Evolutionary conservation across 2,113 vertebrate species (phyloP).

Genomic region (Galemys pyrenaicus): DNA sequence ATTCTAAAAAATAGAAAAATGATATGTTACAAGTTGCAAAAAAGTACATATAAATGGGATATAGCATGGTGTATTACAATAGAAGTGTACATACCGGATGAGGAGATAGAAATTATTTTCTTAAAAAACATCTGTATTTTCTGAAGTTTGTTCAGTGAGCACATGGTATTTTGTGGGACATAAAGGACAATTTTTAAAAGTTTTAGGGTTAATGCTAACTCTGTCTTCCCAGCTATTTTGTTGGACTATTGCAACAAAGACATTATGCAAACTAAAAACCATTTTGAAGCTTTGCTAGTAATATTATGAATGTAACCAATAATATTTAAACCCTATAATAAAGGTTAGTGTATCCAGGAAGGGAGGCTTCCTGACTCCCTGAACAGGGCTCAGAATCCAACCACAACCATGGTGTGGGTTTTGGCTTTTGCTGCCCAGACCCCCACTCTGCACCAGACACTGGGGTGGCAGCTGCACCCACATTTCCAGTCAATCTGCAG

Average conservation of each 20-base stretch:
- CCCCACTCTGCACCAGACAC: fast-evolving
- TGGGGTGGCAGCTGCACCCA: fast-evolving
- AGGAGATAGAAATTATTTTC: background rate
- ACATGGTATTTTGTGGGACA: background rate
- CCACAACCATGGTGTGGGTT: background rate
- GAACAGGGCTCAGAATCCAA: background rate
- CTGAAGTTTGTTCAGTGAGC: constrained; percentile 7
- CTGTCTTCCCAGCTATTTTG: background rate
- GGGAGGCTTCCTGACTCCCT: fast-evolving
- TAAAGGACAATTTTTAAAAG: background rate
- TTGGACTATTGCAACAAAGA: background rate
- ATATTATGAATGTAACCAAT: background rate
- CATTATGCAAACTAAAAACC: background rate
- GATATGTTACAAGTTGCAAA: background rate
- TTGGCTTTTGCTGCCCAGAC: background rate
- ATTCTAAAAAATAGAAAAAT: background rate
- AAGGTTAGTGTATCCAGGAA: background rate
- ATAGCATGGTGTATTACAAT: background rate
- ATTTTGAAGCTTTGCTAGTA: background rate
- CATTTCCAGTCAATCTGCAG: background rate
- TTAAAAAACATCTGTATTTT: background rate
- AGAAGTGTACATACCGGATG: background rate
- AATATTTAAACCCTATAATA: background rate
- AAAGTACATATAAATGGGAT: background rate
- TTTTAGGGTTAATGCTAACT: background rate